Evolutionary conservation across 1,140 invertebrate genomes (phyloP), one percentile per base, ranked within the genome.

Genomic region (Drosophila malerkotliana): DNA sequence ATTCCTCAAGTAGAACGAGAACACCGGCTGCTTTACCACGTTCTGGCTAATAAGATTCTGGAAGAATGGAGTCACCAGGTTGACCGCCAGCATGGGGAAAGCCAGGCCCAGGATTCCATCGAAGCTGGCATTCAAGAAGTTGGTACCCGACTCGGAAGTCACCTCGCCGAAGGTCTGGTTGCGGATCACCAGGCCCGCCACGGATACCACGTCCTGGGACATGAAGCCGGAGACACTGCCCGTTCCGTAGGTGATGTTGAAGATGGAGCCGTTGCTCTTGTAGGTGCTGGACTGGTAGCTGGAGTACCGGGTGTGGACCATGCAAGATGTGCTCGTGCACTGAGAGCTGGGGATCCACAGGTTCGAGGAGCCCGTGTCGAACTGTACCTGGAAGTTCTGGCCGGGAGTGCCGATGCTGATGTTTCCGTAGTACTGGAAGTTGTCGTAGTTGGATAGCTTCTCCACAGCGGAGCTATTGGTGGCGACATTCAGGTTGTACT

Each of bases 361-460:
- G 92, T 99, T 99, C 12, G 98, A 98, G 5, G 98, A 99, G 45
- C 99, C 99, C 8, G 98, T 98, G 92, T 99, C 99, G 93, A 99
- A 99, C 45, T 99, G 95, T 48, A 99, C 98, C 80, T 95, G 96
- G 92, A 99, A 99, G 0, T 93, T 93, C 93, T 99, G 99, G 14
- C 96, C 94, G 12, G 99, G 99, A 49, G 94, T 96, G 56, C 99
- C 99, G 92, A 99, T 98, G 0, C 93, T 93, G 73, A 99, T 99
- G 2, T 93, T 94, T 9, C 99, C 99, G 93, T 97, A 99, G 92
- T 99, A 99, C 92, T 99, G 98, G 63, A 98, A 96, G 94, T 75
- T 75, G 4, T 39, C 48, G 0, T 4, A 24, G 12, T 66, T 75
- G 5, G 48, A 34, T 0, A 75, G 21, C 1, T n/a, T 39, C 34